phyloP scores from a whole-genome alignment of 2,113 vertebrate genomes.

The Burhinus bistriatus region DNA sequence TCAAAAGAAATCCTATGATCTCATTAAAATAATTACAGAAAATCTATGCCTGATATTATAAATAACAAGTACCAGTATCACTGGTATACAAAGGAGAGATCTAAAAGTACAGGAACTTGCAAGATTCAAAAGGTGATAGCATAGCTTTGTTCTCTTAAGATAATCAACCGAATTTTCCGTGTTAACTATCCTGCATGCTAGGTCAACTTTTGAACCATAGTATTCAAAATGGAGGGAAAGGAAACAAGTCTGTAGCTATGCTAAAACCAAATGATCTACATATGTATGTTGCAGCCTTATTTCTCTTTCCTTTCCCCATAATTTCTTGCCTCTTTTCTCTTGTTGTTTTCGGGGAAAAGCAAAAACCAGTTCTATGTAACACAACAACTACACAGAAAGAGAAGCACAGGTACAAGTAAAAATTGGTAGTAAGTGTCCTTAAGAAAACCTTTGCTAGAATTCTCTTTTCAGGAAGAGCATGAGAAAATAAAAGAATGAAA shows the following conservation, averaged over 20 bases:
- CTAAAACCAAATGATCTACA: not conserved
- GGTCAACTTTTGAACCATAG: not conserved
- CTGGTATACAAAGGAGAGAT: not conserved
- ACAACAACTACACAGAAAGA: not conserved
- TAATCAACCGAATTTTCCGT: not conserved
- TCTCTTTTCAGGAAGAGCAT: not conserved
- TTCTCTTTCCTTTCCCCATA: not conserved
- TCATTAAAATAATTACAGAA: constrained; percentile 29
- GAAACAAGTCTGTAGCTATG: not conserved
- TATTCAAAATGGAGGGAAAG: not conserved
- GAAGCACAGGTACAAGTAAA: not conserved
- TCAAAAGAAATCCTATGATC: not conserved
- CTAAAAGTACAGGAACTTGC: not conserved
- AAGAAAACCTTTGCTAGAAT: not conserved
- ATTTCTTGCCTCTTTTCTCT: not conserved
- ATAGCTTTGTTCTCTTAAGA: not conserved
- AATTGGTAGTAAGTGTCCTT: not conserved
- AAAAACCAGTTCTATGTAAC: not conserved
- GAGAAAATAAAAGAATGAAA: not conserved
- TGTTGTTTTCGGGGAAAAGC: not conserved
- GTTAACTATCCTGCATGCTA: not conserved
- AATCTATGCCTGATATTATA: not conserved
- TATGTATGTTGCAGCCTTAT: not conserved
- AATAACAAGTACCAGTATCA: not conserved
- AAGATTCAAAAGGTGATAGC: not conserved